phyloP scores from a whole-genome alignment of 2,888 invertebrate species.

The Buathra laborator region DNA sequence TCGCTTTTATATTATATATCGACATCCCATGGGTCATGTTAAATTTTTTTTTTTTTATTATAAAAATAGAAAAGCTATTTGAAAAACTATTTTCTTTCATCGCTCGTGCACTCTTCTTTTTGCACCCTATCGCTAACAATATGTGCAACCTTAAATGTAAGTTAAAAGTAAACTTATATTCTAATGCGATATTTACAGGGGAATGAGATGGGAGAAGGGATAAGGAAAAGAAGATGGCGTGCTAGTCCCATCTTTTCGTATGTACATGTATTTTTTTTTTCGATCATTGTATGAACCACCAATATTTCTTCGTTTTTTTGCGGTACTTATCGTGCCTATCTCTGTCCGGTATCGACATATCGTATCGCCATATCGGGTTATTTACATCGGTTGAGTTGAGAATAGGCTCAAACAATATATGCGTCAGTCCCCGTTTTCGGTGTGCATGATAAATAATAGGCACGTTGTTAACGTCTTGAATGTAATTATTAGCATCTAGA shows the following conservation, averaged over 20 bases:
- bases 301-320: constrained; percentile 31
- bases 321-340: constrained; percentile 30
- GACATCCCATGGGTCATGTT: neutral
- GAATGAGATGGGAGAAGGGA: neutral
- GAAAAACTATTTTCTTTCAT: neutral
- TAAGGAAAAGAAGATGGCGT: neutral
- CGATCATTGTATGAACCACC: constrained; percentile 12
- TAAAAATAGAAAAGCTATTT: constrained; percentile 13
- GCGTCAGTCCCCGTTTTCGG: constrained; percentile 29
- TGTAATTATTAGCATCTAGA: constrained; percentile 27
- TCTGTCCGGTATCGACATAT: constrained; percentile 24
- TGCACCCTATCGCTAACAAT: neutral
- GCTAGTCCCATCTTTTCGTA: neutral
- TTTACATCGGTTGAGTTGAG: constrained; percentile 2
- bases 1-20: neutral
- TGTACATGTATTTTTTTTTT: neutral
- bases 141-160: neutral
- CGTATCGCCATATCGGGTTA: constrained; percentile 18
- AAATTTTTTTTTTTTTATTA: neutral
- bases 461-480: constrained; percentile 54
- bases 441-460: constrained; percentile 59
- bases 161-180: neutral
- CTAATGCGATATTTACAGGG: constrained; percentile 14
- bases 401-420: constrained; percentile 10
- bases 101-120: neutral